Conservation (phyloP, 2,113 vertebrate species). For the Etheostoma spectabile region DNA sequence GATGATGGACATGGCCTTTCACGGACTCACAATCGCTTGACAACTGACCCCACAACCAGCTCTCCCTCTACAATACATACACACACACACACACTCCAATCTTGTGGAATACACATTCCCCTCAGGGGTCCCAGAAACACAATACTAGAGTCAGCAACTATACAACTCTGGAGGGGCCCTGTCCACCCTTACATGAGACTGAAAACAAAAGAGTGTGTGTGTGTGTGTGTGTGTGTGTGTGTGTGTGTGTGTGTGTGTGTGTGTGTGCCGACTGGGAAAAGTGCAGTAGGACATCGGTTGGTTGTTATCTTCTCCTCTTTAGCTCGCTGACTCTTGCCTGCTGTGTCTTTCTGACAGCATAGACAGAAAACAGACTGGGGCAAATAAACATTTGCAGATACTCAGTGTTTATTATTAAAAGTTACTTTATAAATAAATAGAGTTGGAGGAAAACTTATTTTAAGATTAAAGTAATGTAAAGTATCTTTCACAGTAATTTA, state of each 20-base stretch:
- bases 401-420: neutral
- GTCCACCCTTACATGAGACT: constrained; percentile 59
- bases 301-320: constrained; percentile 59
- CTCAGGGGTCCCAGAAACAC: constrained; percentile 68
- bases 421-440: neutral
- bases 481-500: neutral
- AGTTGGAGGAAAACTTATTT: neutral
- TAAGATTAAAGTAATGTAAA: too few relatives aligned
- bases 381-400: constrained; percentile 10
- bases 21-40: constrained; percentile 79
- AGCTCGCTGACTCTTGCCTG: constrained; percentile 51
- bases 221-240: constrained; percentile 32
- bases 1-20: constrained; percentile 83
- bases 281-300: constrained; percentile 53
- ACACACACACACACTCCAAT: constrained; percentile 46
- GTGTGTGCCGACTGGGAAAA: constrained; percentile 47
- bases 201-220: constrained; percentile 67
- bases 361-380: constrained; percentile 35
- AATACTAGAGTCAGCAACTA: constrained; percentile 74
- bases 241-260: constrained; percentile 37
- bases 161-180: constrained; percentile 70
- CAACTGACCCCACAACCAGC: constrained; percentile 69
- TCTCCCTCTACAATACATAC: constrained; percentile 2
- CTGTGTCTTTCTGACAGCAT: constrained; percentile 56
- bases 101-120: constrained; percentile 50